phyloP scores from a whole-genome alignment of 2,113 vertebrate species.

The Lagopus muta region DNA sequence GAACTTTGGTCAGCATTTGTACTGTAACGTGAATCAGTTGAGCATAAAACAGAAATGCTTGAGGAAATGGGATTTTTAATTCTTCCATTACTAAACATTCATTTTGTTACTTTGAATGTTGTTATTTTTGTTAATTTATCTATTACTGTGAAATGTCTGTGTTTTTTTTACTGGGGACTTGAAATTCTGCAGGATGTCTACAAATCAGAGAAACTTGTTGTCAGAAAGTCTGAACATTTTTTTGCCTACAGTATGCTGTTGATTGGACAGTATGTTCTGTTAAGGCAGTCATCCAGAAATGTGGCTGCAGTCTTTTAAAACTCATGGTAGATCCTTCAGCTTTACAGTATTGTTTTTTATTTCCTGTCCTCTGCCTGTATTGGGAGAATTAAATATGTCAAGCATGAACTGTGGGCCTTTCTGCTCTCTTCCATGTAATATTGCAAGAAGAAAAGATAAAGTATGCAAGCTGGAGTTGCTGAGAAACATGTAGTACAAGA shows the following conservation, averaged over 20 bases:
- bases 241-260: rapidly evolving
- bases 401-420: neutral
- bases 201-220: neutral
- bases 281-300: neutral
- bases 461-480: neutral
- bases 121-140: neutral
- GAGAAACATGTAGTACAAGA: neutral
- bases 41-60: neutral
- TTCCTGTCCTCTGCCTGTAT: neutral
- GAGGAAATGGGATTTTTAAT: neutral
- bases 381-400: neutral
- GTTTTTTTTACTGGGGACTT: neutral
- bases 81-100: neutral
- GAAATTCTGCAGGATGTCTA: neutral
- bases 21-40: neutral
- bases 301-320: neutral
- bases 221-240: neutral
- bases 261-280: neutral
- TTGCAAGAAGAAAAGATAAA: neutral
- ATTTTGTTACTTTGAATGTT: neutral
- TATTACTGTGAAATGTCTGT: neutral
- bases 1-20: neutral
- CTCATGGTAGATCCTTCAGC: neutral
- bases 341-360: neutral
- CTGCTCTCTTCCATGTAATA: neutral